Conservation (phyloP, 2,888 invertebrate genomes). For the Caenorhabditis sp. region DNA sequence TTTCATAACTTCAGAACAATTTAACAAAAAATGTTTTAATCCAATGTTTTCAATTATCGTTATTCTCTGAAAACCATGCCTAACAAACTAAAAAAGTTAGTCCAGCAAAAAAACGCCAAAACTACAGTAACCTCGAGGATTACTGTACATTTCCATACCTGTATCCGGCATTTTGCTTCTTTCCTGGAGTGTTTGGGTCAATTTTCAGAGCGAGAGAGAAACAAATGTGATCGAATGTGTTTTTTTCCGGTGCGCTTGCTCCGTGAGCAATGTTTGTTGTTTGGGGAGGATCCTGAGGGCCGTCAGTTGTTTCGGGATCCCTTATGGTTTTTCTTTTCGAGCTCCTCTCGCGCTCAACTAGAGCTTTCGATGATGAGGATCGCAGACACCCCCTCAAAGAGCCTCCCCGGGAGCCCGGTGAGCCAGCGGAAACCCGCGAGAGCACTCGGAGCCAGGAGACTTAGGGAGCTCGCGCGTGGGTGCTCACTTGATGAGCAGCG, state of each 20-base stretch:
- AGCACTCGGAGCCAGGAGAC: no score
- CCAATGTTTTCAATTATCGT: no score
- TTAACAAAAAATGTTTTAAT: no score
- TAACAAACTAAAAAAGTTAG: background rate
- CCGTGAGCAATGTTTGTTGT: no score
- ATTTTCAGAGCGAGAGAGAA: background rate
- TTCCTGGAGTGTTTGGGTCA: background rate
- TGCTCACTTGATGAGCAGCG: background rate
- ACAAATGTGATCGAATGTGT: background rate
- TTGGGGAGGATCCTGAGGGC: background rate
- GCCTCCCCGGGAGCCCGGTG: no score
- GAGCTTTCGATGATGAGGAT: constrained; percentile 1
- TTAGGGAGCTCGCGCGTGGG: no score
- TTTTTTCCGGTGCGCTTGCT: no score
- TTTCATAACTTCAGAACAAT: no score
- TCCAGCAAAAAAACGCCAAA: background rate
- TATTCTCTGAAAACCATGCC: no score
- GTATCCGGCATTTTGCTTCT: constrained; percentile 22
- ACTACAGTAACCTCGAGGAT: background rate
- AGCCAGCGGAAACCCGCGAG: no score
- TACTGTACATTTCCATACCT: background rate
- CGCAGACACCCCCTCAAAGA: constrained; percentile 1
- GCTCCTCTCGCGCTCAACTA: background rate
- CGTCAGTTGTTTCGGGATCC: constrained; percentile 9
- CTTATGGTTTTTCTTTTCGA: background rate